Evolutionary conservation across 2,113 vertebrate species (phyloP), one percentile per base, ranked within the genome.

Genomic region (Ceyx melanurus): DNA sequence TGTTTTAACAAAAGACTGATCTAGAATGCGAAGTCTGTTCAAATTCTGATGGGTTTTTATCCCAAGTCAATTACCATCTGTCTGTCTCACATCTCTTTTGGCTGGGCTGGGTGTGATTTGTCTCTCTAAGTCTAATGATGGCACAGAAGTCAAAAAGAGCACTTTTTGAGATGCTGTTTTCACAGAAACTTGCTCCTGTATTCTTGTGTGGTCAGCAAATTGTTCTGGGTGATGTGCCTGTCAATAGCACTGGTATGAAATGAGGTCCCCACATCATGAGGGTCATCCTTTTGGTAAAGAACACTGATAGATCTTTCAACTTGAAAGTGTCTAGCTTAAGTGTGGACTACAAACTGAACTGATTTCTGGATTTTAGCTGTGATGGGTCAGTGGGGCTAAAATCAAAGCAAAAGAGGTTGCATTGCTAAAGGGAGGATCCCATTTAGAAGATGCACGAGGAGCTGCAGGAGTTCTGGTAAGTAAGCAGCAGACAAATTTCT

Each of bases 261-360:
- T 5, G 31, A 31, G 13, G 3, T 79, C 29, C 26, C 14, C 29
- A 14, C 9, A 2, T 4, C 0, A 0, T 33, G 15, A 65, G n/a
- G 26, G 29, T 23, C 22, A 53, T 60, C 20, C 31, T 61, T 82
- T 61, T 14, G 57, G 25, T 26, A 75, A 56, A 65, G 23, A 68
- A 9, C 65, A 15, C 43, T n/a, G 22, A 67, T n/a, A 74, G 43
- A 43, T 46, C 25, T 60, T 85, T 31, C 28, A 40, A 4, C n/a
- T 31, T 40, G n/a, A 23, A n/a, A 66, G 43, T 21, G 10, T 56
- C 21, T 67, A 29, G 5, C 11, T 61, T n/a, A 51, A 64, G 21
- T 2, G 2, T 53, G 29, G 15, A 15, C 15, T 51, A 42, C 22
- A 74, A 67, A 4, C 15, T 75, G 56, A 72, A 4, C 7, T 84